Conservation (phyloP, 2,113 vertebrate genomes). For the Mesoclemmys tuberculata region DNA sequence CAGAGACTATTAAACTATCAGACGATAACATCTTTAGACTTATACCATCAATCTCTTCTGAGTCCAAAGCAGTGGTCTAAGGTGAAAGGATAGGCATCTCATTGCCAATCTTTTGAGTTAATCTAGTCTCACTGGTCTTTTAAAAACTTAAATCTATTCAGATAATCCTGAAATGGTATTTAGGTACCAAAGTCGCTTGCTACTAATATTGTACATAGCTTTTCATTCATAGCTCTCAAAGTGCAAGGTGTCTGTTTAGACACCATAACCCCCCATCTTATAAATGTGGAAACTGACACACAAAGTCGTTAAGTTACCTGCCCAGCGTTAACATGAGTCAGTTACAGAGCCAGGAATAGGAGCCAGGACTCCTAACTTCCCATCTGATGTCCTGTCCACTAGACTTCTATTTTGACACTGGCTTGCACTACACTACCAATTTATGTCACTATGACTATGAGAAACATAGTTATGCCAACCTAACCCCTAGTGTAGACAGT, state of each 20-base stretch:
- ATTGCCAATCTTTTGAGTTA: neutral
- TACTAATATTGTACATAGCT: neutral
- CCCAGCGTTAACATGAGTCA: neutral
- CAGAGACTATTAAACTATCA: neutral
- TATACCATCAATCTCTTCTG: neutral
- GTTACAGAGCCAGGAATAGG: neutral
- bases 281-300: neutral
- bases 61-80: neutral
- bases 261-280: neutral
- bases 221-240: neutral
- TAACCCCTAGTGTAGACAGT: neutral
- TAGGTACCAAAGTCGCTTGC: neutral
- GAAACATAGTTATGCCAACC: no score
- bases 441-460: neutral
- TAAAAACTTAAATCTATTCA: neutral
- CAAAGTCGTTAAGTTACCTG: neutral
- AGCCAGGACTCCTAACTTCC: neutral
- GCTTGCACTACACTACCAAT: no score
- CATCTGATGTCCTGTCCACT: neutral
- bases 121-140: neutral
- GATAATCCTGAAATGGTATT: neutral
- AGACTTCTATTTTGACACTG: neutral
- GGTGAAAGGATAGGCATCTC: neutral
- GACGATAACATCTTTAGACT: neutral
- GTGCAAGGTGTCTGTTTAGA: neutral